These are phyloP conservation scores for Mimachlamys varia DNA, from an alignment of 2,888 invertebrate genomes.

Conservation along the genomic window DNA sequence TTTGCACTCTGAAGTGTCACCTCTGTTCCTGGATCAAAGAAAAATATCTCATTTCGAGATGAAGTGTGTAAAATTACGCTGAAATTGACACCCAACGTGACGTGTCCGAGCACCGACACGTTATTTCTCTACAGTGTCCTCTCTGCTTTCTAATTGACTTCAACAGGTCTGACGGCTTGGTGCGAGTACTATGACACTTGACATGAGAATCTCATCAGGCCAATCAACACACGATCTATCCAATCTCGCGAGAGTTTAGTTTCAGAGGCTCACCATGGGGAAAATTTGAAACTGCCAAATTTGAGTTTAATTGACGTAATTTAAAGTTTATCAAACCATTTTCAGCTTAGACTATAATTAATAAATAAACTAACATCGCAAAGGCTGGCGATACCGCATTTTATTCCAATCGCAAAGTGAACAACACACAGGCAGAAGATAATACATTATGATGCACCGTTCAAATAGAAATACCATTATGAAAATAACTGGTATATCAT, in stretches of 20 bases:
- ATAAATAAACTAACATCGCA: too few species aligned
- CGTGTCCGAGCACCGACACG: slow-evolving; percentile 21
- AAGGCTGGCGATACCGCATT: too few species aligned
- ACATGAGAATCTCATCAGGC: slow-evolving; percentile 31
- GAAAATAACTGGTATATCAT: too few species aligned
- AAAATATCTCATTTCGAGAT: slow-evolving; percentile 1
- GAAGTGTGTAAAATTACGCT: slow-evolving; percentile 4
- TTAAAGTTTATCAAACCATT: background rate
- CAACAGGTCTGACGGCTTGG: slow-evolving; percentile 28
- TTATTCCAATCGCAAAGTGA: too few species aligned
- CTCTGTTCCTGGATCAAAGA: slow-evolving; percentile 24
- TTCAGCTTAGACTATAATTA: background rate
- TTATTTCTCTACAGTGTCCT: background rate
- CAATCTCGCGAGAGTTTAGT: slow-evolving; percentile 16
- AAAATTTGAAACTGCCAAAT: background rate
- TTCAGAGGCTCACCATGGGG: background rate
- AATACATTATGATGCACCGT: too few species aligned
- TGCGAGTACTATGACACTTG: background rate
- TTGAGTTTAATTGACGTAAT: background rate
- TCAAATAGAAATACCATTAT: too few species aligned
- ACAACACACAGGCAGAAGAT: too few species aligned
- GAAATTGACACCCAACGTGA: background rate
- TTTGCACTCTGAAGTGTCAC: slow-evolving; percentile 11
- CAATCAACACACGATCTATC: slow-evolving; percentile 27
- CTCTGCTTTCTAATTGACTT: slow-evolving; percentile 32